These are phyloP conservation scores for Troides oblongomaculatus DNA, from an alignment of 2,888 invertebrate genomes.

Conservation along the genomic window DNA sequence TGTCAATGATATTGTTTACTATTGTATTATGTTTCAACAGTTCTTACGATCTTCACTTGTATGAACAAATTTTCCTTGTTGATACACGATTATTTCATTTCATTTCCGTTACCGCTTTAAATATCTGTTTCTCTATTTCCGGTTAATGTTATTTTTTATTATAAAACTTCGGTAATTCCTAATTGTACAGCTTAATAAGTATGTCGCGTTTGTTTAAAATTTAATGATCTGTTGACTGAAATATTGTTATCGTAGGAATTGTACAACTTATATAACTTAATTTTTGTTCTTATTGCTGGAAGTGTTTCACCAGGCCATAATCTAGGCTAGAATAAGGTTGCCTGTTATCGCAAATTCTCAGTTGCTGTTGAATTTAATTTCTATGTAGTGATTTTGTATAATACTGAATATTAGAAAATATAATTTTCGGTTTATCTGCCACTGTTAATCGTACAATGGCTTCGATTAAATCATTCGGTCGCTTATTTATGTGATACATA, in stretches of 20 bases:
- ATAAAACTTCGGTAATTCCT: too few relatives aligned
- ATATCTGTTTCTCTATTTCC: background rate
- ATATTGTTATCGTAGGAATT: too few relatives aligned
- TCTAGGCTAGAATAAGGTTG: too few relatives aligned
- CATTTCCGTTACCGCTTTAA: slow-evolving; percentile 1
- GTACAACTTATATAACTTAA: too few relatives aligned
- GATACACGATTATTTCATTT: background rate
- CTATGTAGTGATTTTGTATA: too few relatives aligned
- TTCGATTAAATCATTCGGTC: slow-evolving; percentile 19
- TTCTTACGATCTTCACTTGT: slow-evolving; percentile 2
- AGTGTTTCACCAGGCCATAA: too few relatives aligned
- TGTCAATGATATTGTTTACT: slow-evolving; percentile 19
- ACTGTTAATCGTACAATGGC: slow-evolving; percentile 27
- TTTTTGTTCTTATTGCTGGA: too few relatives aligned
- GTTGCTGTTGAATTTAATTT: too few relatives aligned
- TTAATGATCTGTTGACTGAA: too few relatives aligned
- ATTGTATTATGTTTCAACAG: slow-evolving; percentile 13
- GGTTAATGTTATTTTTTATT: background rate
- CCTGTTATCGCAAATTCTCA: too few relatives aligned
- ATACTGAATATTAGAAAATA: slow-evolving; percentile 5
- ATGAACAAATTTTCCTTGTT: slow-evolving; percentile 14
- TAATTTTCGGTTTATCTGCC: slow-evolving; percentile 26
- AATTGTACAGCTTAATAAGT: too few relatives aligned
- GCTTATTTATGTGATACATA: slow-evolving; percentile 7
- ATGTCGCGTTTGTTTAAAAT: too few relatives aligned